phyloP scores from a whole-genome alignment of 2,888 invertebrate genomes.

The Cephus nigrinus region DNA sequence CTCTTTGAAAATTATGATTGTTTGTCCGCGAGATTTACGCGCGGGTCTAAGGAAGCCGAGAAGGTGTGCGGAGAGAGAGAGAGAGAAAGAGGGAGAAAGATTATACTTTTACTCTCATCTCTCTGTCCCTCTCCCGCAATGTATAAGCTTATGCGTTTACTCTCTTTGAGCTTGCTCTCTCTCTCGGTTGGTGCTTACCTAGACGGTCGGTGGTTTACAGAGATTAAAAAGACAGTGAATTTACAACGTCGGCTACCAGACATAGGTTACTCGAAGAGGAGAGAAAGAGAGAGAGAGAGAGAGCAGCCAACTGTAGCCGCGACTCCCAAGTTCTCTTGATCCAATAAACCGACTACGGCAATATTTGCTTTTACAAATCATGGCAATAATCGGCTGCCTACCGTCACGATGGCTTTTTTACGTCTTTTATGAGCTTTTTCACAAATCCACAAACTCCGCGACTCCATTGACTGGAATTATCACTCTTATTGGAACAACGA shows the following conservation, averaged over 20 bases:
- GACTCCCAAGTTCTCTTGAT: slow-evolving; percentile 29
- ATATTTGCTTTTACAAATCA: slow-evolving; percentile 33
- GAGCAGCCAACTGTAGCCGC: not conserved
- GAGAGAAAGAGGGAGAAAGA: too few species aligned
- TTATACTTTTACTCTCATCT: not conserved
- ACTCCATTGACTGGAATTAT: not conserved
- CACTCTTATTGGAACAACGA: too few species aligned
- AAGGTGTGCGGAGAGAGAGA: not conserved
- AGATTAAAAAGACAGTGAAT: slow-evolving; percentile 58
- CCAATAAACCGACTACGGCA: slow-evolving; percentile 39
- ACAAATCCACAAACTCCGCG: not conserved
- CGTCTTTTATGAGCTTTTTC: not conserved
- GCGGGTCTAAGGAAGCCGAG: not conserved
- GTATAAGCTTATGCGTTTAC: not conserved
- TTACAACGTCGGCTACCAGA: slow-evolving; percentile 48
- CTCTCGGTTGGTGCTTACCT: not conserved
- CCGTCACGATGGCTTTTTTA: not conserved
- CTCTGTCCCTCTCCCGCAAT: not conserved
- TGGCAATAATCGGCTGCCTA: not conserved
- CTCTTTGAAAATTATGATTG: slow-evolving; percentile 65
- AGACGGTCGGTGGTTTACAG: slow-evolving; percentile 40
- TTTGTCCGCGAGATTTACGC: slow-evolving; percentile 63
- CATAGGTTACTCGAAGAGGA: not conserved
- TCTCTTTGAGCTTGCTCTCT: not conserved
- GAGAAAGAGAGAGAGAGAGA: not conserved